These are phyloP conservation scores for Channa striata DNA, from an alignment of 2,797 vertebrate genomes.

Conservation along the genomic window DNA sequence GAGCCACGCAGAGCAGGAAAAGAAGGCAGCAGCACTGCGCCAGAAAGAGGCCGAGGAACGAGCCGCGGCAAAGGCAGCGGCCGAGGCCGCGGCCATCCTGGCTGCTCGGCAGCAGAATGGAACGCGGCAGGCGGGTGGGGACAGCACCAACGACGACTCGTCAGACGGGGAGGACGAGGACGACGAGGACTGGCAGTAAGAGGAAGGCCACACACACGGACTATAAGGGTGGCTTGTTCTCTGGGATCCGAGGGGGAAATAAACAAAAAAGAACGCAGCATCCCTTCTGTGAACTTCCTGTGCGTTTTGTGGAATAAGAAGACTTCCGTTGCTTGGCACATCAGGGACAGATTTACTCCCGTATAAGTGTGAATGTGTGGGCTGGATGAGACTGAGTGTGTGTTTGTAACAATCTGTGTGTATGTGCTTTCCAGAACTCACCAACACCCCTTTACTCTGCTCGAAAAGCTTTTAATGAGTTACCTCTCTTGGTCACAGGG, in stretches of 20 bases:
- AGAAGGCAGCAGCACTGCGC: slow-evolving; percentile 92
- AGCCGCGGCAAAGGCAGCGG: slow-evolving; percentile 63
- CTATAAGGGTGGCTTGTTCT: slow-evolving; percentile 1
- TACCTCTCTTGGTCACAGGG: slow-evolving; percentile 77
- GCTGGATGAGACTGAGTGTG: slow-evolving; percentile 15
- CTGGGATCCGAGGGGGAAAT: not conserved
- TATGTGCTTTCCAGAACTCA: slow-evolving; percentile 27
- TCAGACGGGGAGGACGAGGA: slow-evolving; percentile 77
- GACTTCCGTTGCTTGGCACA: slow-evolving; percentile 50
- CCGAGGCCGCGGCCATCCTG: slow-evolving; percentile 71
- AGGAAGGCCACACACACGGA: not conserved
- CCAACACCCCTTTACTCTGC: slow-evolving; percentile 70
- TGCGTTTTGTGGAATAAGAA: slow-evolving; percentile 43
- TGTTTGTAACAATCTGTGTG: slow-evolving; percentile 2
- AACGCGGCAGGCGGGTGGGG: slow-evolving; percentile 70
- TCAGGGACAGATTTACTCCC: slow-evolving; percentile 71
- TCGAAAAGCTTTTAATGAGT: slow-evolving; percentile 69
- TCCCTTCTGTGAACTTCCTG: slow-evolving; percentile 29
- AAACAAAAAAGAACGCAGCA: not conserved
- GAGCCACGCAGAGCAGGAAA: slow-evolving; percentile 97
- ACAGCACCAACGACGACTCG: slow-evolving; percentile 85
- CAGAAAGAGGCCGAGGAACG: slow-evolving; percentile 88
- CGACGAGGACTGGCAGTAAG: slow-evolving; percentile 83
- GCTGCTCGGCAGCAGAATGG: slow-evolving; percentile 82
- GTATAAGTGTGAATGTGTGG: slow-evolving; percentile 28